phyloP scores from a whole-genome alignment of 1,140 invertebrate species.

The Pseudomyrmex pallidus region DNA sequence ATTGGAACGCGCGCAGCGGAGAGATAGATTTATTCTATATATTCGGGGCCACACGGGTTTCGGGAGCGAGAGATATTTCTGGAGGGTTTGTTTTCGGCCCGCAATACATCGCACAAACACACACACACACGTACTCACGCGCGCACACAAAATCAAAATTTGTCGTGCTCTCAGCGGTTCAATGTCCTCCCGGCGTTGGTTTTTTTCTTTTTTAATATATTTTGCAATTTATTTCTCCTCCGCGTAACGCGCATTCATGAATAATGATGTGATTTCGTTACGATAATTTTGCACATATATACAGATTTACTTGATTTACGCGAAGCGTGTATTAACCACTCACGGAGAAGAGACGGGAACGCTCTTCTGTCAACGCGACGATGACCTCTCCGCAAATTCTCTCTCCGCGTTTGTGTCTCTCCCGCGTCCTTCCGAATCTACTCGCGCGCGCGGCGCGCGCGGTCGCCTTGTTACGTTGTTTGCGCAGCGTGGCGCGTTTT shows the following conservation, averaged over 20 bases:
- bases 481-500: neutral
- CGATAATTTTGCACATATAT: neutral
- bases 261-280: slow-evolving; percentile 1
- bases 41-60: neutral
- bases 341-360: neutral
- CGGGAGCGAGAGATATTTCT: neutral
- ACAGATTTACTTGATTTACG: neutral
- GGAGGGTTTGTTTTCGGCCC: slow-evolving; percentile 4
- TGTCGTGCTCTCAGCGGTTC: neutral
- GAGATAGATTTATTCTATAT: slow-evolving; percentile 58
- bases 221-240: neutral
- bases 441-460: neutral
- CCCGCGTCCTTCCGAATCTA: slow-evolving; percentile 13
- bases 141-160: neutral
- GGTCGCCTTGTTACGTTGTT: slow-evolving; percentile 14
- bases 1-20: slow-evolving; percentile 50
- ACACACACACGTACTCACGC: neutral
- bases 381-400: neutral
- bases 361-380: neutral
- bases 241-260: neutral
- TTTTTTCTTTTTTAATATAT: no score
- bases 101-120: neutral
- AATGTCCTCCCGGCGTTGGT: neutral
- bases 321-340: neutral
- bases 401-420: neutral